Evolutionary conservation across 2,888 invertebrate species (phyloP), one percentile per base, ranked within the genome.

Genomic region (Nasonia oneida): DNA sequence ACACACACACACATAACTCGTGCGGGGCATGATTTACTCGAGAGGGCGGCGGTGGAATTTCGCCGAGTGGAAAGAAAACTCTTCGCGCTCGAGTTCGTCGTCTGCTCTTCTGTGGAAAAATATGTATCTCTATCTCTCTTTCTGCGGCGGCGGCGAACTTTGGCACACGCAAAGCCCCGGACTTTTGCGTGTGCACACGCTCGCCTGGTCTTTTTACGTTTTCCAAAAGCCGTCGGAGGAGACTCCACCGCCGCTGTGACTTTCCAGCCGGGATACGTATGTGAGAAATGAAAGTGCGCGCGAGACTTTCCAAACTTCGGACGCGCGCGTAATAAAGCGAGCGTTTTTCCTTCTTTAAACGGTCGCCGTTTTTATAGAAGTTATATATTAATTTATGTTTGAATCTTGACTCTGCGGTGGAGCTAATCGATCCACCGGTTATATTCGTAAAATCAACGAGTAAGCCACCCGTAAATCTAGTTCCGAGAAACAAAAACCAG

Each of bases 51-150:
- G 50, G 6, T 10, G 39, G 73, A 87, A 88, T 42, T 85, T 88
- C 86, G 88, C 81, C 89, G 85, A 89, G 87, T 87, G 88, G 89
- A 89, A 89, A 88, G 87, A 89, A 89, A 91, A 88, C 88, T 89
- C 89, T 90, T 89, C 88, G 42, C 61, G 77, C 77, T 81, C 77
- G 74, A 84, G 70, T 61, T 84, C 47, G 75, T 83, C 50, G 76
- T 67, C 37, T 33, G 47, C 57, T 33, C 42, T 42, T 61, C 84
- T 80, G 64, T 53, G 86, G 33, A 81, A 87, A 85, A 85, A 85
- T 85, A 82, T 82, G 82, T 85, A 82, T 82, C 79, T 82, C 82
- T 8, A 4, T 61, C 57, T 61, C 57, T 61, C n/a, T n/a, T 5
- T 53, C 53, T 89, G 89, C 61, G 6, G 67, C 4, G 67, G 67